Evolutionary conservation across 2,113 vertebrate genomes (phyloP).

Genomic region (Phocoena sinus): DNA sequence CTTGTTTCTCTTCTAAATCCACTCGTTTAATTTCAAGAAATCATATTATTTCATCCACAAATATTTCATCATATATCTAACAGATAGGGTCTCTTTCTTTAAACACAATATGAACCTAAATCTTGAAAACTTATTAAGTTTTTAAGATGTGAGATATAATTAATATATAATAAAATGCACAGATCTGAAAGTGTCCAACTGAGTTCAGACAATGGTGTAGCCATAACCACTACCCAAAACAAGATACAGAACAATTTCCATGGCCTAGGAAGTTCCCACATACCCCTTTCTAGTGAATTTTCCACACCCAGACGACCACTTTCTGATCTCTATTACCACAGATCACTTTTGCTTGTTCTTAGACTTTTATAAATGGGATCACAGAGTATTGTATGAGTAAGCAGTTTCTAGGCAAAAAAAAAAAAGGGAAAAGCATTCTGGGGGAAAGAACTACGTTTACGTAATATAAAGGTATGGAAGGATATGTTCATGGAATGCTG

Average conservation of each 20-base stretch:
- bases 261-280: not conserved
- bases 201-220: not conserved
- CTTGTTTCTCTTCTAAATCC: slow-evolving; percentile 1
- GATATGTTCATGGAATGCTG: not conserved
- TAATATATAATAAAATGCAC: not conserved
- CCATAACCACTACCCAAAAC: not conserved
- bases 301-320: not conserved
- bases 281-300: not conserved
- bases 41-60: slow-evolving; percentile 2
- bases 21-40: not conserved
- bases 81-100: not conserved
- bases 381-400: not conserved
- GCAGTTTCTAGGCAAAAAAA: not conserved
- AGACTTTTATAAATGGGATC: slow-evolving; percentile 6
- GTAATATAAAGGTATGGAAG: not conserved
- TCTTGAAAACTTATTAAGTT: not conserved
- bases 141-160: not conserved
- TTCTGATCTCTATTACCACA: not conserved
- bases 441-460: not conserved
- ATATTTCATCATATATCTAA: not conserved
- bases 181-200: not conserved
- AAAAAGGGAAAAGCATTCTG: not conserved
- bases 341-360: not conserved
- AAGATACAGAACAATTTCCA: not conserved
- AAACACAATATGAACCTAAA: not conserved